phyloP scores from a whole-genome alignment of 2,888 invertebrate genomes.

The Andrena fulva region DNA sequence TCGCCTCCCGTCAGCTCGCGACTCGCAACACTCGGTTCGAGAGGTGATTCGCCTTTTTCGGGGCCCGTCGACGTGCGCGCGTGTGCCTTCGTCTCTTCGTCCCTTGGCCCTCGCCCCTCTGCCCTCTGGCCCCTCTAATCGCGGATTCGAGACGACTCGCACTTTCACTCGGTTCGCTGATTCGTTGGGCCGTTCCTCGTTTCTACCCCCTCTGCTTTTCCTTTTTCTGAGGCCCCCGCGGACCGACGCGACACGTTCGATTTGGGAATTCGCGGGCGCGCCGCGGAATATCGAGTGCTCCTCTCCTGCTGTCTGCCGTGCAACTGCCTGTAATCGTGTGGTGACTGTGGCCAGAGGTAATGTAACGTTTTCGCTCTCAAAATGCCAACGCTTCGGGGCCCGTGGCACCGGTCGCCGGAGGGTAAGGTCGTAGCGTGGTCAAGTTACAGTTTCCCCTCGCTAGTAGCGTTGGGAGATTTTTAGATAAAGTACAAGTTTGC shows the following conservation, averaged over 20 bases:
- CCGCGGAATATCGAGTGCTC: slow-evolving; percentile 42
- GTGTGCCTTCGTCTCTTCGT: slow-evolving; percentile 13
- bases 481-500: no score
- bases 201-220: slow-evolving; percentile 10
- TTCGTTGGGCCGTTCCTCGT: slow-evolving; percentile 12
- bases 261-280: slow-evolving; percentile 47
- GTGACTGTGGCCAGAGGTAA: slow-evolving; percentile 11
- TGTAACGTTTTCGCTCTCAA: no score
- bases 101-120: slow-evolving; percentile 24
- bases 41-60: slow-evolving; percentile 70
- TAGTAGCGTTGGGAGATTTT: no score
- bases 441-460: no score
- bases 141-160: slow-evolving; percentile 66
- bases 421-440: no score
- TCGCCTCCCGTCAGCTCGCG: slow-evolving; percentile 20
- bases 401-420: no score
- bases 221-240: slow-evolving; percentile 10
- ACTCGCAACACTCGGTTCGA: slow-evolving; percentile 57
- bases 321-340: neutral
- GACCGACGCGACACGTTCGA: slow-evolving; percentile 51
- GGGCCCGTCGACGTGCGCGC: slow-evolving; percentile 36
- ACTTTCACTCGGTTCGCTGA: slow-evolving; percentile 67
- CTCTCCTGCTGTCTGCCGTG: neutral
- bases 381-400: no score
- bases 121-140: slow-evolving; percentile 62